Conservation (phyloP, 1,140 invertebrate species). For the Pentalonia nigronervosa region DNA sequence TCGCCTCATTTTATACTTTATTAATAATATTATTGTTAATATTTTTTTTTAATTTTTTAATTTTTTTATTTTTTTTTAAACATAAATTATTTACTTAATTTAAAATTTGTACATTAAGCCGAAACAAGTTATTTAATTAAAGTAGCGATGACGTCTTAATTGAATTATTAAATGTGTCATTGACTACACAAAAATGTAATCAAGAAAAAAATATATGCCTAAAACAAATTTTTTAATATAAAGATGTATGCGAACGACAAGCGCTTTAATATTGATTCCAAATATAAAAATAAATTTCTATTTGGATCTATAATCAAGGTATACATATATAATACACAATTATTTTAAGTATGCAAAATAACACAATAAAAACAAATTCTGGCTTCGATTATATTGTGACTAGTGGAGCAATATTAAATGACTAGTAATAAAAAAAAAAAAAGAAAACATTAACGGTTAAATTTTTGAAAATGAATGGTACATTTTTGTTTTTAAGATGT, state of each 20-base stretch:
- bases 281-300: constrained; percentile 37
- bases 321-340: constrained; percentile 41
- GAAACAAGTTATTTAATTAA: constrained; percentile 51
- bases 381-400: constrained; percentile 55
- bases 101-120: constrained; percentile 55
- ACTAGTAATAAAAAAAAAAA: constrained; percentile 45
- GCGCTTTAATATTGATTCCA: neutral
- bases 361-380: constrained; percentile 46
- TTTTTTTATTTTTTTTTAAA: constrained; percentile 25
- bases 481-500: constrained; percentile 37
- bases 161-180: neutral
- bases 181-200: constrained; percentile 26
- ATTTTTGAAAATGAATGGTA: constrained; percentile 54
- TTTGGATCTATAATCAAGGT: constrained; percentile 39
- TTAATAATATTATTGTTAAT: constrained; percentile 33
- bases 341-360: constrained; percentile 44
- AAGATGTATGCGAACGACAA: constrained; percentile 28
- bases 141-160: constrained; percentile 39
- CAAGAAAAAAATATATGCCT: constrained; percentile 11
- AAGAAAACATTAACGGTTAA: constrained; percentile 9
- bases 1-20: constrained; percentile 42
- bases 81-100: constrained; percentile 49
- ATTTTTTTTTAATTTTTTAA: constrained; percentile 29
- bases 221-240: constrained; percentile 34
- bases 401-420: constrained; percentile 23